Evolutionary conservation across 2,888 invertebrate genomes (phyloP).

Genomic region (Xestoiulus laeticollis): DNA sequence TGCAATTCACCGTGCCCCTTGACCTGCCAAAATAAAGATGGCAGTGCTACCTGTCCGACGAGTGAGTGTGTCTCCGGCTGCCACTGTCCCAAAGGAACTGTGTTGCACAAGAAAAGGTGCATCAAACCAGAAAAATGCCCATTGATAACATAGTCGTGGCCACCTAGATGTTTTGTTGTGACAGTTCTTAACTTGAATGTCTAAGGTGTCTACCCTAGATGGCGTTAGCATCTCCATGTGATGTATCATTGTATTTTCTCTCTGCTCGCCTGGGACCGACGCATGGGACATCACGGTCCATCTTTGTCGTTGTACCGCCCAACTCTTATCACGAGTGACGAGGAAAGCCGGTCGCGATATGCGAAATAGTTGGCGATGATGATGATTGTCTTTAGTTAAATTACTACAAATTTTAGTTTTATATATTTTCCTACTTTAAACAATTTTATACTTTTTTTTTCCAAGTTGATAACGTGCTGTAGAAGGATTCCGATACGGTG

Average conservation of each 20-base stretch:
- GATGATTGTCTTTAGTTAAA: neutral
- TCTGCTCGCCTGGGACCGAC: neutral
- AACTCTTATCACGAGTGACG: neutral
- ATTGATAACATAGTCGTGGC: constrained; percentile 20
- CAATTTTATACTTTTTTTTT: constrained; percentile 21
- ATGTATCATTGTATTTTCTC: neutral
- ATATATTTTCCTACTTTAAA: constrained; percentile 24
- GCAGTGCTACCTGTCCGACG: neutral
- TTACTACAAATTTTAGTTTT: constrained; percentile 21
- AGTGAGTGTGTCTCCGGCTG: constrained; percentile 82
- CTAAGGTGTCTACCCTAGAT: constrained; percentile 19
- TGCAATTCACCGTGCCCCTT: constrained; percentile 70
- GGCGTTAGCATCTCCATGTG: constrained; percentile 10
- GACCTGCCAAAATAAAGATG: constrained; percentile 45
- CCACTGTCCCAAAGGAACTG: constrained; percentile 83
- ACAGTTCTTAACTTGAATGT: constrained; percentile 9
- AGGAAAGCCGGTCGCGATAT: neutral
- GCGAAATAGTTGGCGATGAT: neutral
- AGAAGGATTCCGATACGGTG: neutral
- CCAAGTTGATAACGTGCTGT: neutral
- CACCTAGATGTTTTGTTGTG: constrained; percentile 3
- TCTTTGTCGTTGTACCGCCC: neutral
- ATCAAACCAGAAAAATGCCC: constrained; percentile 79
- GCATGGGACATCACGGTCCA: neutral
- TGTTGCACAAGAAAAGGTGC: constrained; percentile 79